Percentiles rank a stretch among this genome's conserved stretches.
Evolutionary conservation across 2,888 invertebrate genomes (phyloP).

Genomic region (Podotricha telesiphe): DNA sequence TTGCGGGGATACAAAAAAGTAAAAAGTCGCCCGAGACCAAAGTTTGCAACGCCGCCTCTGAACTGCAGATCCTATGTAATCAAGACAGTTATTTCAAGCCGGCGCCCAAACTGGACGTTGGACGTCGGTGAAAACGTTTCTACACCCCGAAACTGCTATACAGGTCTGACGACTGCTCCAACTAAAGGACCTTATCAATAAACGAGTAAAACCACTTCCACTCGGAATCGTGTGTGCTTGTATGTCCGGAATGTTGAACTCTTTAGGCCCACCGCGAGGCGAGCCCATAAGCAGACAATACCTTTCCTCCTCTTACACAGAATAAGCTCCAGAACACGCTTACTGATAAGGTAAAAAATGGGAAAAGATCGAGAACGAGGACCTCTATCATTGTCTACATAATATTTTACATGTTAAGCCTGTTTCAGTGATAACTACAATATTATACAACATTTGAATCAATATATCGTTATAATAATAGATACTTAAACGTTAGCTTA

Average conservation of each 20-base stretch:
- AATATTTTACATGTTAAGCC: slow-evolving; percentile 54
- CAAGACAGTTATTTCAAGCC: slow-evolving; percentile 41
- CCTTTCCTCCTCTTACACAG: background rate
- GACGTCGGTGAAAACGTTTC: slow-evolving; percentile 42
- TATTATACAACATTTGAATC: background rate
- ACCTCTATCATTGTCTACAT: slow-evolving; percentile 14
- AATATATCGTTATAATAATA: background rate
- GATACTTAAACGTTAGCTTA: background rate
- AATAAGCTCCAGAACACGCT: background rate
- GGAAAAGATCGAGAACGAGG: background rate
- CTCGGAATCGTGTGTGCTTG: background rate
- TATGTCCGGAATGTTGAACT: background rate
- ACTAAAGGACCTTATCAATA: slow-evolving; percentile 30
- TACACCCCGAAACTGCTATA: slow-evolving; percentile 45
- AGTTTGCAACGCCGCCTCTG: slow-evolving; percentile 38
- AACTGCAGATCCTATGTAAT: slow-evolving; percentile 39
- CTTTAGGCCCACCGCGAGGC: background rate
- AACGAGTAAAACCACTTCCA: background rate
- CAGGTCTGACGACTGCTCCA: slow-evolving; percentile 45
- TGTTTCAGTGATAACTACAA: slow-evolving; percentile 66
- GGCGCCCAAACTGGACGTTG: slow-evolving; percentile 34
- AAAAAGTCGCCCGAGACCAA: slow-evolving; percentile 43
- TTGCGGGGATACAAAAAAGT: slow-evolving; percentile 34
- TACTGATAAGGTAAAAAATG: slow-evolving; percentile 22
- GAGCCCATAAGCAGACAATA: background rate